Base-by-base conservation (phyloP, 1,140 invertebrate species). In the Brachionus plicatilis region DNA sequence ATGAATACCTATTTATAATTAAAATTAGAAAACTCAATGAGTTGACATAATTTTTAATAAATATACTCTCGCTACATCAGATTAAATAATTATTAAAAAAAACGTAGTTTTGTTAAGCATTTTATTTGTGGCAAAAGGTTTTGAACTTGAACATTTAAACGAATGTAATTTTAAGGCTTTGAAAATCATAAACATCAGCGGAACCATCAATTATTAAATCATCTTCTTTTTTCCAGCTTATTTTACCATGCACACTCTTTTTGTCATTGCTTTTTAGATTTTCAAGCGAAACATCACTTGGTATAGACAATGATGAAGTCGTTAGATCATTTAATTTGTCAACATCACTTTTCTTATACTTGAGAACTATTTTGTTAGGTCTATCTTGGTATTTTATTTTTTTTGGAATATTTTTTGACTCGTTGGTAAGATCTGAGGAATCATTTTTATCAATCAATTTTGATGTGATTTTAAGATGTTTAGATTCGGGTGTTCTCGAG, bases 161-260 rank as follows among this genome's bases (percentile, higher is more conserved):
- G 24, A 82, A 82, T 45, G 79, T 82, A 33, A 82, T 82, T 68
- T 82, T 82, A 65, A 82, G 65, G 37, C 53, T 65, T 27, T 65
- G 29, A 27, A 37, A 60, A 82, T 65, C 79, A 33, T 66, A 56
- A 9, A 27, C 29, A 45, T 80, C 47, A 53, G 11, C 37, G 1
- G 50, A n/a, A 37, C 33, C 43, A 29, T 60, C 43, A 17, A 65
- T 3, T 29, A 65, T 27, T 29, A 82, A 60, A 20, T 20, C 53
- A 60, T 60, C 53, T 11, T 60, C 17, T 60, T 60, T 60, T 60
- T 24, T 60, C 17, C 14, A 6, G 4, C 11, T 14, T 80, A 14
- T 80, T 80, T 9, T 14, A 11, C 7, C 24, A 37, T 33, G 50
- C 9, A n/a, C 41, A 65, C 17, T 43, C 12, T 24, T 24, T 9